Base-by-base conservation (phyloP, 2,113 vertebrate species). In the Brachypodius melanocephalos region DNA sequence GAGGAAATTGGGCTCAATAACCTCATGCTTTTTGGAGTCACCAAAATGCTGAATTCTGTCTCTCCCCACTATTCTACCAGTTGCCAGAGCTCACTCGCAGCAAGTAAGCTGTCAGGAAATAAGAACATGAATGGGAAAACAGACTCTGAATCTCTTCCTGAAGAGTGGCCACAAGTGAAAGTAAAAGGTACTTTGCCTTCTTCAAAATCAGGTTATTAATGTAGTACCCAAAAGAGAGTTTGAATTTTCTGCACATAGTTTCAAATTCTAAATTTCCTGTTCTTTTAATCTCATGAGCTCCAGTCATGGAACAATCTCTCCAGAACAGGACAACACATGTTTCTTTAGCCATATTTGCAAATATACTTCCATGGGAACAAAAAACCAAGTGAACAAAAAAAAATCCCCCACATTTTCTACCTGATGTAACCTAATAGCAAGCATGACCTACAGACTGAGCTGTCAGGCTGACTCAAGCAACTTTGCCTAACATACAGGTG, bases 301-400 rank as follows among this genome's bases (percentile, higher is more conserved):
- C 43, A 80, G 59, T 14, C 31, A 78, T 13, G 24, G n/a, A 86
- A 69, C 29, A 88, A 15, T 38, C 54, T 36, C 28, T 79, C 26
- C 52, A 55, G 43, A 82, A 43, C 6, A 85, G 51, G 5, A 89
- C 26, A 69, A 82, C 43, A 78, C 46, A 28, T 0, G 0, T 14
- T 71, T 51, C 26, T 42, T 68, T 40, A 72, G 32, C 17, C 36
- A 3, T 36, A 73, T 25, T 65, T 73, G 31, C 62, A 92, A 68
- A 29, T 73, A 29, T 17, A 62, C 8, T 43, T 19, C 9, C 14
- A 42, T 11, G 17, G 45, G 29, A 67, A 59, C 10, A 45, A 52
- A 26, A 73, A 7, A 25, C 0, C 2, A 17, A n/a, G 5, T 6
- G 17, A 55, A 5, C 2, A 31, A 52, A n/a, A 51, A 45, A 17